Evolutionary conservation across 2,113 vertebrate genomes (phyloP).

Genomic region (Buteo buteo): DNA sequence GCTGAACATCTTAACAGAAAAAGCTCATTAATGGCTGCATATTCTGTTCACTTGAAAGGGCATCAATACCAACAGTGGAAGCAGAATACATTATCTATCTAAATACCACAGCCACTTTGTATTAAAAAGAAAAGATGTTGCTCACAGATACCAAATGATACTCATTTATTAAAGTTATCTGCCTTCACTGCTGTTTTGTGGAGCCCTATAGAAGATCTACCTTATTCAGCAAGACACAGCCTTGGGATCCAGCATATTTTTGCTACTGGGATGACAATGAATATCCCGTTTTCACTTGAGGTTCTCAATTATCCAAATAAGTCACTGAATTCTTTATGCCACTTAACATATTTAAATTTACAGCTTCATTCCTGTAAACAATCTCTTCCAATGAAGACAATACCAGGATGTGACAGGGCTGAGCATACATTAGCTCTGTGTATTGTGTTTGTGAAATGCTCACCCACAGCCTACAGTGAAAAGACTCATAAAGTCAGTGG

Average conservation of each 20-base stretch:
- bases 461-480: not conserved
- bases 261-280: not conserved
- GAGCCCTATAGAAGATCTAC: not conserved
- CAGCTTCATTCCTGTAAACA: not conserved
- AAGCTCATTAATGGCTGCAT: not conserved
- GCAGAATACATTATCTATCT: not conserved
- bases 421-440: not conserved
- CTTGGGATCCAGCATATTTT: not conserved
- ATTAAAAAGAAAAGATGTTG: not conserved
- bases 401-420: not conserved
- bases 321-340: not conserved
- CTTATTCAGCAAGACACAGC: not conserved
- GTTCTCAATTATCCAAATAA: not conserved
- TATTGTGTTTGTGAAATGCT: not conserved
- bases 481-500: not conserved
- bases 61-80: conserved; percentile 5
- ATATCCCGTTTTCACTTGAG: not conserved
- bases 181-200: not conserved
- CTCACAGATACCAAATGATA: not conserved
- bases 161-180: not conserved
- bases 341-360: not conserved
- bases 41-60: conserved; percentile 17
- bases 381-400: not conserved
- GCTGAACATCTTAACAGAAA: conserved; percentile 8
- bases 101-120: not conserved